phyloP scores from a whole-genome alignment of 2,113 vertebrate species.

The Platycercus adscitus region DNA sequence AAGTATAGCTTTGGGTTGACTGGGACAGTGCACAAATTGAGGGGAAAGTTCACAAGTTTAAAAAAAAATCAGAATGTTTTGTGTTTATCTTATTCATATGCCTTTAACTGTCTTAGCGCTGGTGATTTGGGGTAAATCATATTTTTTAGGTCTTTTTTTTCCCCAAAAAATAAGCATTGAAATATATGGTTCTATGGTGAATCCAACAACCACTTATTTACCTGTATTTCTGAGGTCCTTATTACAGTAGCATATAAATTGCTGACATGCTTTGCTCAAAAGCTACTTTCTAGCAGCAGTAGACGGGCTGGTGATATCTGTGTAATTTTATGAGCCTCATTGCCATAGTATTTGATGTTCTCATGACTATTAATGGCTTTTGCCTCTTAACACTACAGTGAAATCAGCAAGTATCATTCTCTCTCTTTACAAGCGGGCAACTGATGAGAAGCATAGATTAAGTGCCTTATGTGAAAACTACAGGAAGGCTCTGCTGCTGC shows the following conservation, averaged over 20 bases:
- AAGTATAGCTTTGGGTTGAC: not conserved
- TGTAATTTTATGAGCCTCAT: slow-evolving; percentile 29
- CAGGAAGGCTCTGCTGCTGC: not conserved
- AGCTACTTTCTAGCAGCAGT: slow-evolving; percentile 6
- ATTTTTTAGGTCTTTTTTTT: not conserved
- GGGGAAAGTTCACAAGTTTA: not conserved
- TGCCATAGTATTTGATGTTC: slow-evolving; percentile 23
- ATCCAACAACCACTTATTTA: not conserved
- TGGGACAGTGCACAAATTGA: not conserved
- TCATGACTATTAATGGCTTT: slow-evolving; percentile 64
- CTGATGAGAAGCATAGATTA: slow-evolving; percentile 48
- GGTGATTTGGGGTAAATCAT: not conserved
- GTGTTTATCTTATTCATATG: not conserved
- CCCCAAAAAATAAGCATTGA: not conserved
- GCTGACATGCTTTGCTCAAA: not conserved
- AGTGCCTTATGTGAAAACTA: not conserved
- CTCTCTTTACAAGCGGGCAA: not conserved
- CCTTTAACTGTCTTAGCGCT: not conserved
- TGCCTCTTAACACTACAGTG: slow-evolving; percentile 14
- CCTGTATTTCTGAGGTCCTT: not conserved
- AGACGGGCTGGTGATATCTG: slow-evolving; percentile 5
- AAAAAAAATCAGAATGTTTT: not conserved
- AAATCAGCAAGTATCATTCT: slow-evolving; percentile 53
- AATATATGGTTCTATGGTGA: not conserved
- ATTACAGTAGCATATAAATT: not conserved